A percentile compares a stretch with the other conserved stretches of the same genome.
phyloP scores from a whole-genome alignment of 2,113 vertebrate genomes.

The Nyctereutes procyonoides region DNA sequence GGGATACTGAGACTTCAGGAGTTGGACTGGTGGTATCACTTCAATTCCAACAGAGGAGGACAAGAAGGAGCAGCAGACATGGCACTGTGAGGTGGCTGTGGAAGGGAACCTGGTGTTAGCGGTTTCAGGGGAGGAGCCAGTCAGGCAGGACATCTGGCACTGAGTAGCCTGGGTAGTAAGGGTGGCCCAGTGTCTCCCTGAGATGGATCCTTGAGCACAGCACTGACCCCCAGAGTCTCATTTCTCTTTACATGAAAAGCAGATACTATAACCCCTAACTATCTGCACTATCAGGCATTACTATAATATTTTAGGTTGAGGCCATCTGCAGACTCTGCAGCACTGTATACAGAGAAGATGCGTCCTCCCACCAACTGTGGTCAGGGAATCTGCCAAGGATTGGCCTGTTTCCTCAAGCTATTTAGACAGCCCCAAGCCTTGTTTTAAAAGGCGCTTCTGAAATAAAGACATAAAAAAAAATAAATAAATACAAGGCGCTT shows the following conservation, averaged over 20 bases:
- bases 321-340: not conserved
- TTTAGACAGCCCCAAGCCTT: not conserved
- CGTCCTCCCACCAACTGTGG: accelerated
- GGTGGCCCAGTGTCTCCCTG: not conserved
- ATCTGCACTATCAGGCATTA: not conserved
- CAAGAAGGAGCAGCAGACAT: not conserved
- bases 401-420: not conserved
- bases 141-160: not conserved
- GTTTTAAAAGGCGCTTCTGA: not conserved
- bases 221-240: not conserved
- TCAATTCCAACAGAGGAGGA: not conserved
- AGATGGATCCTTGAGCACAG: not conserved
- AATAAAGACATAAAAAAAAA: not conserved
- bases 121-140: not conserved
- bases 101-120: not conserved
- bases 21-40: not conserved
- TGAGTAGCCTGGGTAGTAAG: not conserved
- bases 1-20: not conserved
- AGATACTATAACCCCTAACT: not conserved
- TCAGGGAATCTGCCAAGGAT: accelerated
- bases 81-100: not conserved
- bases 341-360: not conserved
- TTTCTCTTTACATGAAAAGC: not conserved
- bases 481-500: not conserved
- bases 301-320: accelerated